phyloP scores from a whole-genome alignment of 2,888 invertebrate species.

The Cheilosia scutellata region DNA sequence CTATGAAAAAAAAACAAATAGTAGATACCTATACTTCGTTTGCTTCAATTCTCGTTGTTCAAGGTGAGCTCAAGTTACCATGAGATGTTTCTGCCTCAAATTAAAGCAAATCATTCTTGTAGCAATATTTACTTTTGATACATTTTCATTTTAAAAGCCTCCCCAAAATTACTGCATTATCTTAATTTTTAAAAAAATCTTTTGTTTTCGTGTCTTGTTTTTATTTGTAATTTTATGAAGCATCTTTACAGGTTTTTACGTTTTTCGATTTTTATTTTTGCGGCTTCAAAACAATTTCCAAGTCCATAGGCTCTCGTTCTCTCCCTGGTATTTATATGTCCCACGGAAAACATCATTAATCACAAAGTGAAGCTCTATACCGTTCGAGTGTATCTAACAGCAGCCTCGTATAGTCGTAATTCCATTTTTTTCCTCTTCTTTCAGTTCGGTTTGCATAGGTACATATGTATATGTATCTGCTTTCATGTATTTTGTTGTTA shows the following conservation, averaged over 20 bases:
- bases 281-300: constrained; percentile 72
- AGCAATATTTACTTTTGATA: too few relatives aligned
- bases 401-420: constrained; percentile 74
- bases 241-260: constrained; percentile 25
- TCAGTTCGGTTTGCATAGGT: constrained; percentile 16
- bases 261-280: constrained; percentile 49
- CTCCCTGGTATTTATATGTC: constrained; percentile 80
- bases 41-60: too few relatives aligned
- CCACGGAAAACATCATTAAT: constrained; percentile 83
- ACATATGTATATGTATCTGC: constrained; percentile 17
- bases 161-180: too few relatives aligned
- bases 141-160: too few relatives aligned
- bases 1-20: too few relatives aligned
- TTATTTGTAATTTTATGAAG: constrained; percentile 26
- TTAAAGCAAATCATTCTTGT: too few relatives aligned
- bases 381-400: constrained; percentile 76
- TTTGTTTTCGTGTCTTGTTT: background rate
- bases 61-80: too few relatives aligned
- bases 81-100: too few relatives aligned
- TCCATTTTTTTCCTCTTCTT: constrained; percentile 40
- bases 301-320: constrained; percentile 63
- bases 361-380: constrained; percentile 79
- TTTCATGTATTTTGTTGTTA: constrained; percentile 56
- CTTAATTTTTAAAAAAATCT: too few relatives aligned
- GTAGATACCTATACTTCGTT: too few relatives aligned